Percentiles rank a stretch among this genome's conserved stretches.
Conservation (phyloP, 2,888 invertebrate genomes). For the Eulithis prunata region DNA sequence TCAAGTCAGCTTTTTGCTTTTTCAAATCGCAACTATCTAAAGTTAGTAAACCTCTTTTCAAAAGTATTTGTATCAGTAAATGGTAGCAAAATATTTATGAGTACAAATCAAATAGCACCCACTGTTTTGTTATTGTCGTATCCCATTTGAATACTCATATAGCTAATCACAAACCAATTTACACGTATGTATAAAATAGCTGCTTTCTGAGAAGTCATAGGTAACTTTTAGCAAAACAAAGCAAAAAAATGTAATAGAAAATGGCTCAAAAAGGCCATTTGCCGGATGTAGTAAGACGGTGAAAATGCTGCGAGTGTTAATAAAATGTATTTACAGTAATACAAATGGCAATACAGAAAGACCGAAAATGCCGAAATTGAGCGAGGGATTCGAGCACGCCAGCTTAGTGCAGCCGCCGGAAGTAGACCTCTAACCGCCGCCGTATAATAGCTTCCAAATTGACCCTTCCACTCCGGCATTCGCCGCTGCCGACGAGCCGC, state of each 20-base stretch:
- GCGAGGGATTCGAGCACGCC: constrained; percentile 75
- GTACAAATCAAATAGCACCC: no score
- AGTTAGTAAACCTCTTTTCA: no score
- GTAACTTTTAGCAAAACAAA: neutral
- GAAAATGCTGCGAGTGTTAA: constrained; percentile 12
- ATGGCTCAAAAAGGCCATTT: neutral
- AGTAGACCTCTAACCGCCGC: constrained; percentile 81
- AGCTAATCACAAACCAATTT: no score
- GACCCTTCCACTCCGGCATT: constrained; percentile 73
- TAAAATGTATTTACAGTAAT: constrained; percentile 54
- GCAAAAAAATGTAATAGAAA: neutral
- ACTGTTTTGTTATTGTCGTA: no score
- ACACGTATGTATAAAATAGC: no score
- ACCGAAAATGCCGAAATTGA: constrained; percentile 79
- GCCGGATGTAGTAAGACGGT: constrained; percentile 2
- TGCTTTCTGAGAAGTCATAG: no score
- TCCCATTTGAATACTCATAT: no score
- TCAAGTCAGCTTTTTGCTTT: no score
- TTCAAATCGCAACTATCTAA: no score
- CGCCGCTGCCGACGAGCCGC: constrained; percentile 49
- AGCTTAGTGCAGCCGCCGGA: constrained; percentile 83
- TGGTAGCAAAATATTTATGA: no score
- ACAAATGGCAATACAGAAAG: constrained; percentile 73
- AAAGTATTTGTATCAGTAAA: no score
- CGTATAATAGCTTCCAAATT: constrained; percentile 83